Percentiles rank a stretch among this genome's conserved stretches.
Conservation (phyloP, 2,888 invertebrate species). For the Agriotes lineatus region DNA sequence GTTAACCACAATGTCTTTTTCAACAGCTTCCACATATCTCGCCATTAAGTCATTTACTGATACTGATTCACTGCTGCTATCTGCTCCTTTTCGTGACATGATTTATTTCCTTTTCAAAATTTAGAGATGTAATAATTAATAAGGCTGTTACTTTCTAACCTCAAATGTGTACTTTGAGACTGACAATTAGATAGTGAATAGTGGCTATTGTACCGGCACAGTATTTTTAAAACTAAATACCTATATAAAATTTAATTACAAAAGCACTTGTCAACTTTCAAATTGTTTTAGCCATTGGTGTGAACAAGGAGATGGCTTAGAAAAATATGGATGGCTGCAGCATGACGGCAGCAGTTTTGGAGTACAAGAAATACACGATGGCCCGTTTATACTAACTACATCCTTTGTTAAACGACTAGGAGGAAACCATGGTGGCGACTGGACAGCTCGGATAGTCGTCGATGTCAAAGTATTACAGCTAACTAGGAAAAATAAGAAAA, state of each 20-base stretch:
- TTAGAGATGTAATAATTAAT: too few relatives aligned
- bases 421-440: slow-evolving; percentile 89
- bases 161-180: too few relatives aligned
- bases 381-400: slow-evolving; percentile 81
- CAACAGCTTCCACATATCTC: slow-evolving; percentile 11
- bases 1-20: slow-evolving; percentile 17
- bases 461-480: slow-evolving; percentile 66
- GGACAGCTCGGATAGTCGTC: slow-evolving; percentile 88
- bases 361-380: slow-evolving; percentile 88
- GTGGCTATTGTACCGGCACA: too few relatives aligned
- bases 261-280: background rate
- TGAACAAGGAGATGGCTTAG: slow-evolving; percentile 85
- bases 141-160: too few relatives aligned
- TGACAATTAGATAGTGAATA: too few relatives aligned
- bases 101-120: too few relatives aligned
- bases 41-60: slow-evolving; percentile 9
- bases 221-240: too few relatives aligned
- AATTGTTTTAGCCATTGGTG: slow-evolving; percentile 85
- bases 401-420: slow-evolving; percentile 89
- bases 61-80: too few relatives aligned
- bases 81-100: too few relatives aligned
- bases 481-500: background rate
- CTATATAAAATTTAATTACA: too few relatives aligned
- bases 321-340: slow-evolving; percentile 89
- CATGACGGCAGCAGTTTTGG: slow-evolving; percentile 96